Percentiles rank a stretch among this genome's conserved stretches.
phyloP scores from a whole-genome alignment of 2,113 vertebrate genomes.

The Grantiella picta region DNA sequence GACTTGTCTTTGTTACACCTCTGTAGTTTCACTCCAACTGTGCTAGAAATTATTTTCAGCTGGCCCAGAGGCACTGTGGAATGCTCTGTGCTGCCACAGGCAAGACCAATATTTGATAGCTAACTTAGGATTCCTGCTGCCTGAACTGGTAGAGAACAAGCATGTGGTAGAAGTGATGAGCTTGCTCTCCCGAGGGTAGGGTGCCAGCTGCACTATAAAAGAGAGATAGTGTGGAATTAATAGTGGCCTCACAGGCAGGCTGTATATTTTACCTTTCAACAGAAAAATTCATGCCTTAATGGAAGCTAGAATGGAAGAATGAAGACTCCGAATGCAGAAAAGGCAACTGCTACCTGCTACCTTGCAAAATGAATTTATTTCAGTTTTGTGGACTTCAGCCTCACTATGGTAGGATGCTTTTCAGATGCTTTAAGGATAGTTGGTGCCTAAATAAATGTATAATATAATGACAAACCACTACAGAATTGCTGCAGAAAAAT shows the following conservation, averaged over 20 bases:
- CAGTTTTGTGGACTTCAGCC: background rate
- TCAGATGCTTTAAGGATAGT: background rate
- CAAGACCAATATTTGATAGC: conserved; percentile 61
- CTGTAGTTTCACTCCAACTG: conserved; percentile 47
- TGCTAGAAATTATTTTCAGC: conserved; percentile 66
- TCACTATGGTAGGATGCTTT: background rate
- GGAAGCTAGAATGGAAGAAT: background rate
- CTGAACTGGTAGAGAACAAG: conserved; percentile 65
- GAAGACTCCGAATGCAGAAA: background rate
- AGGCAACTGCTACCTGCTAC: background rate
- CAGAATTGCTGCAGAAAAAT: background rate
- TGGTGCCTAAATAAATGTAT: background rate
- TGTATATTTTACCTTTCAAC: conserved; percentile 50
- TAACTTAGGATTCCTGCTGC: conserved; percentile 53
- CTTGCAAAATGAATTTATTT: conserved; percentile 4
- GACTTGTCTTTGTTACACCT: conserved; percentile 41
- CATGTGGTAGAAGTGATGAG: conserved; percentile 64
- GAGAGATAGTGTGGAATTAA: conserved; percentile 69
- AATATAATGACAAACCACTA: background rate
- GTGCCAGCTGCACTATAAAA: conserved; percentile 67
- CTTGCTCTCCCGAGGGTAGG: conserved; percentile 62
- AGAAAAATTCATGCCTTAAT: conserved; percentile 34
- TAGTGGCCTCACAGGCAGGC: conserved; percentile 56
- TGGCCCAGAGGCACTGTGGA: conserved; percentile 47
- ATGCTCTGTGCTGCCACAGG: conserved; percentile 17